Percentiles rank a stretch among this genome's conserved stretches.
These are phyloP conservation scores for Tor tambroides DNA, from an alignment of 2,113 vertebrate species.

Conservation along the genomic window DNA sequence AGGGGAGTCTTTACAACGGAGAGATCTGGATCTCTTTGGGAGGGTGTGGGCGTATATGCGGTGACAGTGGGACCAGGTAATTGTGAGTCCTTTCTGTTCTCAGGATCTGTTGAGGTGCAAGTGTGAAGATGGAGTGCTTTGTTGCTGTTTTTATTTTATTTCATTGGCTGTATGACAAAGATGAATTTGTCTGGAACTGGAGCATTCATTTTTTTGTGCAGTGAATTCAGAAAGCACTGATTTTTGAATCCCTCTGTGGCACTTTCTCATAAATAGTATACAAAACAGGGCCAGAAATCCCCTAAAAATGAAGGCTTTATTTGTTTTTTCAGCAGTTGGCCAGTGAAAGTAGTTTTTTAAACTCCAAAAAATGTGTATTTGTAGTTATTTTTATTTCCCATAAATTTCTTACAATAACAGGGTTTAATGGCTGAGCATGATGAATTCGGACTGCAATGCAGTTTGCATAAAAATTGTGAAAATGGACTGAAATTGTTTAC, in stretches of 20 bases:
- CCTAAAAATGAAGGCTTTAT: neutral
- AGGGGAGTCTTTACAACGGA: conserved; percentile 10
- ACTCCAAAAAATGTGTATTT: neutral
- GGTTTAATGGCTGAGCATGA: neutral
- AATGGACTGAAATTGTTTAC: neutral
- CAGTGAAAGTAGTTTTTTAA: neutral
- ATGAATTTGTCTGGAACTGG: neutral
- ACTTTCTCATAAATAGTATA: neutral
- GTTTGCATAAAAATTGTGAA: neutral
- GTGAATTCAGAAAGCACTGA: neutral
- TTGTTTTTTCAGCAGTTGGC: neutral
- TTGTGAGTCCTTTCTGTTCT: conserved; percentile 20
- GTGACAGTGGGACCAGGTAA: conserved; percentile 30
- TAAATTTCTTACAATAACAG: neutral
- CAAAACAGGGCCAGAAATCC: neutral
- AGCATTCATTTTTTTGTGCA: neutral
- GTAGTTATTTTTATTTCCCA: neutral
- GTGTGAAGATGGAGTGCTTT: neutral
- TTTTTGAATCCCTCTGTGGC: neutral
- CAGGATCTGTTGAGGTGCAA: conserved; percentile 29
- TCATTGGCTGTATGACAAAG: neutral
- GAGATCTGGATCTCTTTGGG: conserved; percentile 57
- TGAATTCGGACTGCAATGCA: neutral
- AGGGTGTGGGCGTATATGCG: conserved; percentile 3
- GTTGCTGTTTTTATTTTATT: conserved; percentile 2